Percentiles rank a stretch among this genome's conserved stretches.
Conservation (phyloP, 2,113 vertebrate genomes). For the Fregetta grallaria region DNA sequence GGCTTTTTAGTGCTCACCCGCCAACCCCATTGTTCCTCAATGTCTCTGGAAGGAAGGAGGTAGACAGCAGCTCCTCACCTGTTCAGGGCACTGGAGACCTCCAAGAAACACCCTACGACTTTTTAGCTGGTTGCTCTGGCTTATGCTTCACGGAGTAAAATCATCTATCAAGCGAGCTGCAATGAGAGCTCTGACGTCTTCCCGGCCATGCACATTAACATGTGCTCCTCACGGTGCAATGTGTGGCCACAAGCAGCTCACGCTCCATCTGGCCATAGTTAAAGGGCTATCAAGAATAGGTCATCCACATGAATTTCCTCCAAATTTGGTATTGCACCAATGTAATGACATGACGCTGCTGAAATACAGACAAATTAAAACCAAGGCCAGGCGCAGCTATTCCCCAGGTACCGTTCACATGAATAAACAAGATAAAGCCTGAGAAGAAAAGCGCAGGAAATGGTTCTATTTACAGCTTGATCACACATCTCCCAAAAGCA, state of each 20-base stretch:
- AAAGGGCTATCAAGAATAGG: constrained; percentile 22
- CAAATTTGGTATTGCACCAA: constrained; percentile 6
- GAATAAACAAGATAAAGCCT: constrained; percentile 62
- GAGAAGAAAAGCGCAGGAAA: constrained; percentile 41
- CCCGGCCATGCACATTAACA: neutral
- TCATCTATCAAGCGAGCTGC: neutral
- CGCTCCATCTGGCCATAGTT: neutral
- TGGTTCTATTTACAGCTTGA: constrained; percentile 55
- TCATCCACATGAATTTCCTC: constrained; percentile 31
- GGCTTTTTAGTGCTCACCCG: neutral
- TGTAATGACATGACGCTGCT: neutral
- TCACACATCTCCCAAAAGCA: constrained; percentile 63
- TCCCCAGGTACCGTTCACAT: constrained; percentile 33
- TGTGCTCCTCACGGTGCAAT: neutral
- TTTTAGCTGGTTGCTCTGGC: neutral
- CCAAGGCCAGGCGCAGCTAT: neutral
- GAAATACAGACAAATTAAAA: constrained; percentile 25
- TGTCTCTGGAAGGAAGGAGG: neutral
- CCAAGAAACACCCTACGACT: neutral
- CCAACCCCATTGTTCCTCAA: neutral
- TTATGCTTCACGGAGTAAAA: neutral
- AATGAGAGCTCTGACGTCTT: neutral
- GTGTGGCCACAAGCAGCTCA: neutral
- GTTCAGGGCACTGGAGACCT: neutral
- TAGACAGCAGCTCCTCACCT: neutral